These are phyloP conservation scores for Coenonympha glycerion DNA, from an alignment of 2,888 invertebrate genomes.

Conservation along the genomic window DNA sequence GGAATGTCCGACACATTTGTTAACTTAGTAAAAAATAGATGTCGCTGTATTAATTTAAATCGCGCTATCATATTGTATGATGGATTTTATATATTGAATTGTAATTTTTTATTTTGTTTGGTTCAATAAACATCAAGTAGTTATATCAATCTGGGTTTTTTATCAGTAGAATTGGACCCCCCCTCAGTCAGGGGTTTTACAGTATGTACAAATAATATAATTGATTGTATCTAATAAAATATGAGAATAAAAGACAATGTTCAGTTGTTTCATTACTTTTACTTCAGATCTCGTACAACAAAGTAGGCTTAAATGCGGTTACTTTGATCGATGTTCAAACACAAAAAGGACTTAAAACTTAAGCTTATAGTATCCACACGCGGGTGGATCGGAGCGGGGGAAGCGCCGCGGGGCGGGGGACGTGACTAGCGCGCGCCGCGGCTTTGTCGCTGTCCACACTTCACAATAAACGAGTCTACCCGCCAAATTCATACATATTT, in stretches of 20 bases:
- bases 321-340: background rate
- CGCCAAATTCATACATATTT: no score
- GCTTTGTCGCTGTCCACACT: background rate
- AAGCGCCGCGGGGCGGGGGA: background rate
- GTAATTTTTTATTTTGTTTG: no score
- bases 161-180: no score
- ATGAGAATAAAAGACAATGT: slow-evolving; percentile 2
- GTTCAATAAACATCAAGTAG: no score
- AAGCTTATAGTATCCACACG: background rate
- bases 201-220: background rate
- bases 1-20: no score
- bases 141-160: no score
- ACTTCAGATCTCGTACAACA: slow-evolving; percentile 24
- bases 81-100: no score
- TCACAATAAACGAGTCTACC: no score
- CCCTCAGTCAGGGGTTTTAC: no score
- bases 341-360: background rate
- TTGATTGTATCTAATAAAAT: background rate
- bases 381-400: background rate
- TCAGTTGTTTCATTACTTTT: slow-evolving; percentile 17
- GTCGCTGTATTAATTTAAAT: no score
- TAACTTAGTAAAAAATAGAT: no score
- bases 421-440: slow-evolving; percentile 4
- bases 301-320: slow-evolving; percentile 1
- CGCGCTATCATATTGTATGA: no score